Evolutionary conservation across 2,113 vertebrate genomes (phyloP), one percentile per base, ranked within the genome.

Genomic region (Solenodon paradoxus): DNA sequence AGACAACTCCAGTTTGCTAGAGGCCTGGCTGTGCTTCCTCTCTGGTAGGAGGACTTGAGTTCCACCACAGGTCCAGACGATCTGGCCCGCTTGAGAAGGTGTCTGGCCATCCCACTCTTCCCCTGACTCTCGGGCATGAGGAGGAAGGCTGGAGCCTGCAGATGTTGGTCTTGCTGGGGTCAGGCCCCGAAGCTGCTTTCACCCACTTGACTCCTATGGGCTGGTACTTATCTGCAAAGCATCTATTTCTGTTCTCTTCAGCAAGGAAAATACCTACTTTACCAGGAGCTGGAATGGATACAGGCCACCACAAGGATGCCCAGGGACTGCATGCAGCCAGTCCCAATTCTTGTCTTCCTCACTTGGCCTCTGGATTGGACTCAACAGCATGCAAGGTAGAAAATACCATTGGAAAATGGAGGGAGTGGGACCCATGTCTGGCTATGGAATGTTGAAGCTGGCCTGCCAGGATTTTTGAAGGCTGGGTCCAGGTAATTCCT

Each of bases 361-460:
- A 35, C 49, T 9, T 71, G 82, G 57, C 79, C 42, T 55, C 66
- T 66, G 80, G 87, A 61, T 40, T 94, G 72, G 85, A 87, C 35
- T 68, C 72, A 72, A 55, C 4, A 94, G 79, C 47, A 90, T n/a
- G 57, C 0, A 24, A 47, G 51, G 61, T 22, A 94, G 92, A 83
- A 97, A 97, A 47, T 7, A 59, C 0, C 35, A 24, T 8, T 5
- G 47, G 55, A 22, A 96, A 87, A 47, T 30, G 59, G 90, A 95
- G 51, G 42, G 63, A 72, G 19, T 20, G 72, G 84, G 59, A 79
- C 90, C 77, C 75, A 55, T 53, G 57, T 59, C 72, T 89, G 95
- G 79, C 81, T 74, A 63, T 66, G 95, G 95, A 97, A 95, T 95
- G 94, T 77, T 84, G 47, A 95, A 94, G 59, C 40, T 93, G 57